Percentiles rank a stretch among this genome's conserved stretches.
These are phyloP conservation scores for Zeus faber DNA, from an alignment of 2,113 vertebrate genomes.

Conservation along the genomic window DNA sequence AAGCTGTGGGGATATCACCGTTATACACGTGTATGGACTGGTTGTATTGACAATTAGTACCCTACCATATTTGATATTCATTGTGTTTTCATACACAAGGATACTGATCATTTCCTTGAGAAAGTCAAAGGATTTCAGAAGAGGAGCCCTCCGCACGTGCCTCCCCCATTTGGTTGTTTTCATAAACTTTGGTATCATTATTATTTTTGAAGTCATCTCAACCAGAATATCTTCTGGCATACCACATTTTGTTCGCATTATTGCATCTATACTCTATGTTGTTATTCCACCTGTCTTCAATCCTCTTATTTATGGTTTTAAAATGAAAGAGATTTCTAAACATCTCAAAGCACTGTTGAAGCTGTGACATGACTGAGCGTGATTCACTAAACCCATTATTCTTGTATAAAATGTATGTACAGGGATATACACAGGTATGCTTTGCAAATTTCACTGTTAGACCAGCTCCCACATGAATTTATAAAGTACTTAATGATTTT, in stretches of 20 bases:
- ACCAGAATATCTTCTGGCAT: neutral
- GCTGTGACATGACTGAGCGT: neutral
- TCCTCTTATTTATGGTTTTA: constrained; percentile 5
- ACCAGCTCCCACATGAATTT: too few relatives aligned
- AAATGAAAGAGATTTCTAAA: constrained; percentile 1
- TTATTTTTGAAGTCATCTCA: neutral
- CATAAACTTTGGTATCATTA: neutral
- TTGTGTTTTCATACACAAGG: constrained; percentile 1
- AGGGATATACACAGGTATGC: too few relatives aligned
- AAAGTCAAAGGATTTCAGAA: neutral
- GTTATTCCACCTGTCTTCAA: constrained; percentile 1
- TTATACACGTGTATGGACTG: neutral
- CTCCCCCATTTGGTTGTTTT: constrained; percentile 2
- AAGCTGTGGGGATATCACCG: neutral
- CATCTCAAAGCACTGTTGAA: neutral
- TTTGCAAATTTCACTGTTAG: too few relatives aligned
- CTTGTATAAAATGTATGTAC: too few relatives aligned
- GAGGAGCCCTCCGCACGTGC: neutral
- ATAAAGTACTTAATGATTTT: too few relatives aligned
- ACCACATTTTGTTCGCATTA: neutral
- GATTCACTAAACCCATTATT: too few relatives aligned
- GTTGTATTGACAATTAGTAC: neutral
- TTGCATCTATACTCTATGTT: neutral
- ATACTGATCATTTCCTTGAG: neutral
- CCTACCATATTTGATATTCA: neutral